Evolutionary conservation across 2,797 vertebrate genomes (phyloP), one percentile per base, ranked within the genome.

Genomic region (Cottoperca gobio): DNA sequence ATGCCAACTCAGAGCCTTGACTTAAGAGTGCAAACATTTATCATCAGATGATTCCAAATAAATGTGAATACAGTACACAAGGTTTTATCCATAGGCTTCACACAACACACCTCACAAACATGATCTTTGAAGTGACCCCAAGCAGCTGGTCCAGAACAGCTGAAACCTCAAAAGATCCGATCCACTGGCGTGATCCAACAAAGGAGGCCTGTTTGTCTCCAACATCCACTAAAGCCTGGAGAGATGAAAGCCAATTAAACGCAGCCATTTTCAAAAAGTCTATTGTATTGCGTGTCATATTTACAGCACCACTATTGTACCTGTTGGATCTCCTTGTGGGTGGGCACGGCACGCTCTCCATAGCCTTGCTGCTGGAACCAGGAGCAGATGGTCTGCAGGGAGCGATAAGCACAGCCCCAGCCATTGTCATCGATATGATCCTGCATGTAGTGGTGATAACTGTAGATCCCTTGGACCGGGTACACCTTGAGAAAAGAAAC

Each of bases 381-480:
- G 45, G 98, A 99, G 87, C 97, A 98, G 93, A 99, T 94, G 2
- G 97, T 99, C 91, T 99, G 98, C 50, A 99, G 88, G 17, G 98
- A 99, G 7, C 98, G 96, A 76, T 99, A 99, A 10, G 98, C 98
- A 68, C 98, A 99, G 84, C 98, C 98, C 98, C 98, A 99, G 52
- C 98, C 98, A 0, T 86, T 97, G 94, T 99, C 98, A 58, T 99
- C 96, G 2, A 93, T 78, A 19, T 91, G 95, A 78, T 98, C 97
- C 89, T 99, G 98, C 97, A 98, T 96, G 24, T 99, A 99, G 90
- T 99, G 98, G 85, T 98, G 97, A 62, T 99, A 99, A 59, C 94
- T 95, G 26, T 99, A 99, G 1, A 93, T 80, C 23, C 98, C 98
- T 37, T 96, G 96, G 10, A 99, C 97, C 81, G 95, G 72, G 67